Base-by-base conservation (phyloP, 2,797 vertebrate species). In the Esox masquinongy region DNA sequence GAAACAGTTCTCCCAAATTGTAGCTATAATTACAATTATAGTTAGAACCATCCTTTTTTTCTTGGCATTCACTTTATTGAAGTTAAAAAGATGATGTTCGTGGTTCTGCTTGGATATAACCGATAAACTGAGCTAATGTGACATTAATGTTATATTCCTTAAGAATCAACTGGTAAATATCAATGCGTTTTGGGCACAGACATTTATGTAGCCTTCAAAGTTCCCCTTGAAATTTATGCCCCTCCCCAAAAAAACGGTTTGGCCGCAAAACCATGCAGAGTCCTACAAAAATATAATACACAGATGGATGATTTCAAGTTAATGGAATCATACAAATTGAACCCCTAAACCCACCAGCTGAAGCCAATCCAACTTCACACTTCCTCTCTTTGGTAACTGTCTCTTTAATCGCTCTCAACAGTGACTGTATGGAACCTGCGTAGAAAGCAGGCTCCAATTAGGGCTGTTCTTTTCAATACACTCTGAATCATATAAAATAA, bases 381-480 rank as follows among this genome's bases (percentile, higher is more conserved):
- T 24, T 22, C n/a, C 22, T n/a, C 56, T 59, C 56, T 12, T 59
- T 24, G n/a, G 22, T 59, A 59, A 59, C 2, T 9, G n/a, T 59
- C 8, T 4, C n/a, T 59, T 24, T 24, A 22, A 59, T 22, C n/a
- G 22, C n/a, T 11, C n/a, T 11, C 3, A 59, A 24, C 53, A 14
- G 51, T 77, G 78, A 86, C 88, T 75, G 80, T 81, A 79, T 84
- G 83, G 78, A 89, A 89, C 78, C 83, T 88, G 85, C 87, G 89
- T 88, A 85, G 80, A 88, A 85, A 89, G 82, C 81, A 82, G 86
- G 24, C 78, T 83, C 81, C 90, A 91, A 91, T 92, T 92, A 92
- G 86, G 82, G 66, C 31, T 53, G 76, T 76, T 86, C 79, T 82
- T 88, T 89, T 90, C 75, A 51, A 84, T 47, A 79, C 74, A 50